Evolutionary conservation across 1,140 invertebrate genomes (phyloP).

Genomic region (Drosophila subobscura): DNA sequence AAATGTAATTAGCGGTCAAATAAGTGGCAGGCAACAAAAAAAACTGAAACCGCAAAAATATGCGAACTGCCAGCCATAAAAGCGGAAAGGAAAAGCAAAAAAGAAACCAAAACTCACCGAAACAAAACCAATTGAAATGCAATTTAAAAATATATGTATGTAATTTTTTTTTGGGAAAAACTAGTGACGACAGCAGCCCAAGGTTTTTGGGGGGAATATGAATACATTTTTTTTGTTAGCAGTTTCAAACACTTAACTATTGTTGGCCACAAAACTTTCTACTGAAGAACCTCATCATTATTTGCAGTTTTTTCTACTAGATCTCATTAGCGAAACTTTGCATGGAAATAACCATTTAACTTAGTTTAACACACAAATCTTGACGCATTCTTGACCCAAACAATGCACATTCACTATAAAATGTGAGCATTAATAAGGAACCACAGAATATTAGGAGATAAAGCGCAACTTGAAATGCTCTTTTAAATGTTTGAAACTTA

Average conservation of each 20-base stretch:
- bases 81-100: constrained; percentile 7
- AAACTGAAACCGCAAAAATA: constrained; percentile 65
- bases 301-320: background rate
- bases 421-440: constrained; percentile 2
- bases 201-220: too few species aligned
- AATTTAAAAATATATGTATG: constrained; percentile 54
- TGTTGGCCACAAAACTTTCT: too few species aligned
- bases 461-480: background rate
- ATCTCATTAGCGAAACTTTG: constrained; percentile 30
- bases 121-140: constrained; percentile 57
- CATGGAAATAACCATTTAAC: constrained; percentile 5
- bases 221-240: too few species aligned
- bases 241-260: too few species aligned
- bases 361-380: constrained; percentile 11
- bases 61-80: constrained; percentile 30
- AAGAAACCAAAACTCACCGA: constrained; percentile 6
- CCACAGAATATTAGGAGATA: background rate
- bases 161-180: constrained; percentile 13
- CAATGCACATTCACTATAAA: constrained; percentile 2
- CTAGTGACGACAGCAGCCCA: too few species aligned
- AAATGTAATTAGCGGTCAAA: constrained; percentile 77
- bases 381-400: constrained; percentile 13
- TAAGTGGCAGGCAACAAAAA: constrained; percentile 50
- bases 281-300: background rate
- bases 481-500: background rate